Conservation (phyloP, 2,797 vertebrate species). For the Sarcophilus harrisii region DNA sequence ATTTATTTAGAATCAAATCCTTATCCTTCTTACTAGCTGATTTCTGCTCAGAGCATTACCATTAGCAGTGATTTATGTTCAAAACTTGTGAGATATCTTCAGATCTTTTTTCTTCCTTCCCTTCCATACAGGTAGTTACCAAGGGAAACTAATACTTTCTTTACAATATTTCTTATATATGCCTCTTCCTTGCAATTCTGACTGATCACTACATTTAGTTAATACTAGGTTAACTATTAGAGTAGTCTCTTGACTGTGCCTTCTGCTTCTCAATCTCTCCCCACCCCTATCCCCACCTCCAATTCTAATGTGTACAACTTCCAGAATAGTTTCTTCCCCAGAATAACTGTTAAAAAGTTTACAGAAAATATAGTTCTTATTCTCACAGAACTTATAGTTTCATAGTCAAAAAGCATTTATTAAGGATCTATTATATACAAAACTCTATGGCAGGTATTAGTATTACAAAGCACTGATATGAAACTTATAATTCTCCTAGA, state of each 20-base stretch:
- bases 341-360: not conserved
- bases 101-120: not conserved
- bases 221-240: not conserved
- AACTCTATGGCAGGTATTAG: too few relatives aligned
- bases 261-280: not conserved
- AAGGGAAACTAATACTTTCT: not conserved
- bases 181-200: not conserved
- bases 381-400: too few relatives aligned
- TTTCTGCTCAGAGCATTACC: not conserved
- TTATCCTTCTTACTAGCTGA: not conserved
- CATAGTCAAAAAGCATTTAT: too few relatives aligned
- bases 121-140: not conserved
- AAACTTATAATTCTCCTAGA: too few relatives aligned
- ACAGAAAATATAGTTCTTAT: too few relatives aligned
- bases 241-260: not conserved
- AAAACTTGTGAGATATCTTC: not conserved
- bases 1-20: not conserved
- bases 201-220: not conserved
- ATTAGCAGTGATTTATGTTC: not conserved
- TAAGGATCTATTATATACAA: too few relatives aligned
- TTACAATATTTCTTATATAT: not conserved
- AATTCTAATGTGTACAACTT: not conserved
- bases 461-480: too few relatives aligned
- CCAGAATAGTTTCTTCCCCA: conserved; percentile 25
- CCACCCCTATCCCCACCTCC: not conserved